Base-by-base conservation (phyloP, 2,797 vertebrate species). In the Xiphorhynchus erythropygius region DNA sequence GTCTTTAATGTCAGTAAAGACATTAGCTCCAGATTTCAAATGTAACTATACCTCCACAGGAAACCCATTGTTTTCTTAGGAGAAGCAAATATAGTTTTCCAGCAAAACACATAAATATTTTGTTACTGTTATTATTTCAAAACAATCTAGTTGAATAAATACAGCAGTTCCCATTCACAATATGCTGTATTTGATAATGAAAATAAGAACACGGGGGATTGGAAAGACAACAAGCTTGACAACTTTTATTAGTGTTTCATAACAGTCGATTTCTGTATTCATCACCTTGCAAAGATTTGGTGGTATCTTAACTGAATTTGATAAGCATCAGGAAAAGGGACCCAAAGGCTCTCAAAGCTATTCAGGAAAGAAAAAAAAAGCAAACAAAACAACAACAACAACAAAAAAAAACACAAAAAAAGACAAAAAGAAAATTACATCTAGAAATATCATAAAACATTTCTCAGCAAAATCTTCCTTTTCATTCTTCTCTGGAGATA, bases 401-500 rank as follows among this genome's bases (percentile, higher is more conserved):
- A 37, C 37, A 37, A n/a, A n/a, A 37, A 37, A 37, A 37, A 37
- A 4, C 35, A 37, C 37, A 52, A 55, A 19, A 62, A 49, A 39
- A 14, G 13, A 39, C 37, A 37, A 32, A 25, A 56, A 7, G 32
- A 52, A 41, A 63, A 42, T 2, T 2, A 52, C 1, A 12, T 25
- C 63, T 67, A 69, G 76, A 87, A 92, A 84, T 52, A 94, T 19
- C 11, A 64, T 57, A 79, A 83, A 77, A 90, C 7, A n/a, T 81
- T 93, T 89, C 41, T 71, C 42, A 84, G 27, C 17, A 94, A 92
- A 91, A 86, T 49, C 23, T 44, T 93, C 23, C 27, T 87, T 89
- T 95, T 92, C 33, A 70, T 87, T 94, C 59, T 81, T 93, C 52
- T 88, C 63, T 84, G 22, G 33, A 93, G 73, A 90, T 35, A 79